phyloP scores from a whole-genome alignment of 2,888 invertebrate genomes.

The Electrophaes corylata region DNA sequence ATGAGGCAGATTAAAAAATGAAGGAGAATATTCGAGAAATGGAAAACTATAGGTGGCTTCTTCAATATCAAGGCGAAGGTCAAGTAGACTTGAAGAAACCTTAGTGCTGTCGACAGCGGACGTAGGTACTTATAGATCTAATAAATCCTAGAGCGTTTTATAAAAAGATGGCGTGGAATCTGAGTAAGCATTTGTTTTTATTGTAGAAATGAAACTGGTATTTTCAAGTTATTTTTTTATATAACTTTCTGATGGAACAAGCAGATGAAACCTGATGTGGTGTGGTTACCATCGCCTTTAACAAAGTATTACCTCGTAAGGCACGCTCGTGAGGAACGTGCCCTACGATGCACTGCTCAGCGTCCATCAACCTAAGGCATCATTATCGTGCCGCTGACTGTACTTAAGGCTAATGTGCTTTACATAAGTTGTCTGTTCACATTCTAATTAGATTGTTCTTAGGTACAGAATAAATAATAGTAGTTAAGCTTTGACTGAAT shows the following conservation, averaged over 20 bases:
- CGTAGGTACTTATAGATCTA: not conserved
- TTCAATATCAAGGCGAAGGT: constrained; percentile 22
- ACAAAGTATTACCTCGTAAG: too few species aligned
- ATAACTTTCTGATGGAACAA: too few species aligned
- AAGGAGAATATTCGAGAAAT: not conserved
- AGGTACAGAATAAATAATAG: too few species aligned
- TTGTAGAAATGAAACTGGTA: too few species aligned
- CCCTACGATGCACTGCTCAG: too few species aligned
- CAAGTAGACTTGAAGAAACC: constrained; percentile 18
- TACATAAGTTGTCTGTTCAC: not conserved
- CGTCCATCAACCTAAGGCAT: too few species aligned
- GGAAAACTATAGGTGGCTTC: not conserved
- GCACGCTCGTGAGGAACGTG: too few species aligned
- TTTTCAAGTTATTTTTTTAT: too few species aligned
- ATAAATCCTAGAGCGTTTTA: constrained; percentile 5
- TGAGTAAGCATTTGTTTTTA: not conserved
- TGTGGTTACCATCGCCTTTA: too few species aligned
- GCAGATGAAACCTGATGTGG: too few species aligned
- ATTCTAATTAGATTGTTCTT: not conserved
- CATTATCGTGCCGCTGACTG: too few species aligned
- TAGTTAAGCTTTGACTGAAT: too few species aligned
- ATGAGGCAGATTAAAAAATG: not conserved
- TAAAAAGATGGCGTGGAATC: not conserved
- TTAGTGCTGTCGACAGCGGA: constrained; percentile 5
- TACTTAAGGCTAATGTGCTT: not conserved